phyloP scores from a whole-genome alignment of 2,888 invertebrate genomes.

The Cecidostiba fungosa region DNA sequence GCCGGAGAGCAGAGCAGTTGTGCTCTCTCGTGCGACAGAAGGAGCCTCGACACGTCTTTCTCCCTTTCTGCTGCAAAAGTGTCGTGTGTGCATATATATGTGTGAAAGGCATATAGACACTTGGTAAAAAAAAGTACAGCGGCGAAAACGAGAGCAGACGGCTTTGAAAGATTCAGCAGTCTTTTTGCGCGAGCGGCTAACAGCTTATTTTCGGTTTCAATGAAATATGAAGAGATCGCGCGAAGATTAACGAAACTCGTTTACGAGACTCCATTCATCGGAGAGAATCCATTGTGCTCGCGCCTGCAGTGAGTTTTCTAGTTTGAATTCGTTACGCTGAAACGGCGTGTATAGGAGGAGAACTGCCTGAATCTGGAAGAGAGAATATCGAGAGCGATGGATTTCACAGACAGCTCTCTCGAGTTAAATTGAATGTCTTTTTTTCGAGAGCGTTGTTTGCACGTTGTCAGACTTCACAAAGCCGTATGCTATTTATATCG shows the following conservation, averaged over 20 bases:
- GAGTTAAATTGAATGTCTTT: background rate
- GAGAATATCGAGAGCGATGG: background rate
- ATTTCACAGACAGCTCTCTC: background rate
- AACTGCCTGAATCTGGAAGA: background rate
- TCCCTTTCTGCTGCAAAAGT: background rate
- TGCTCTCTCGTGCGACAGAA: constrained; percentile 17
- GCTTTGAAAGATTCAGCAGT: background rate
- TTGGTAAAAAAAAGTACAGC: background rate
- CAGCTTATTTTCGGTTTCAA: constrained; percentile 36
- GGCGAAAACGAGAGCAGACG: background rate
- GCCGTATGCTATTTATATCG: background rate
- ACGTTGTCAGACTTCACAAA: background rate
- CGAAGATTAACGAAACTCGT: constrained; percentile 51
- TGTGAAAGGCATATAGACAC: background rate
- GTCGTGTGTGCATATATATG: background rate
- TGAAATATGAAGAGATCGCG: constrained; percentile 44
- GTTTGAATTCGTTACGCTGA: constrained; percentile 38
- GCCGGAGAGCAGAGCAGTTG: constrained; percentile 64
- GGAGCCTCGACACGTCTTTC: background rate
- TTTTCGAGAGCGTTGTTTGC: background rate
- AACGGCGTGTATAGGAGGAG: background rate
- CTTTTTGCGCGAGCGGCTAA: constrained; percentile 11
- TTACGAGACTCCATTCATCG: constrained; percentile 24
- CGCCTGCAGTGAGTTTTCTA: constrained; percentile 22
- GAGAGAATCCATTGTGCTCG: background rate